Evolutionary conservation across 2,797 vertebrate genomes (phyloP).

Genomic region (Oryzias sinensis): DNA sequence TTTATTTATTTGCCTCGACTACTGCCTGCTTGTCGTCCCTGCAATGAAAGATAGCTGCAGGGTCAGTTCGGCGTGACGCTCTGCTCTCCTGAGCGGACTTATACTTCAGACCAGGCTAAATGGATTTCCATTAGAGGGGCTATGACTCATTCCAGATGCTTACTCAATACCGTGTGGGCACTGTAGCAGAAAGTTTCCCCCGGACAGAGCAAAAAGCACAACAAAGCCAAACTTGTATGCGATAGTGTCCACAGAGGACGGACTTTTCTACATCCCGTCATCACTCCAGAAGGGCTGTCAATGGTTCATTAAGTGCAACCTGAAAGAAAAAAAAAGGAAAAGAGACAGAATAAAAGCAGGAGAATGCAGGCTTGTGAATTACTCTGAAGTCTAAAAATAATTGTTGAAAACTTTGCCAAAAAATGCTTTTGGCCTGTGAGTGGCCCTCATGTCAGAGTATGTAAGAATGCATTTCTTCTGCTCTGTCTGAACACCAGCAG

Average conservation of each 20-base stretch:
- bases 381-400: too few species aligned
- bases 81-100: slow-evolving; percentile 65
- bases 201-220: slow-evolving; percentile 49
- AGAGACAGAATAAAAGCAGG: neutral
- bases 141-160: slow-evolving; percentile 75
- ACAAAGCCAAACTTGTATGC: slow-evolving; percentile 34
- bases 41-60: slow-evolving; percentile 47
- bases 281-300: slow-evolving; percentile 2
- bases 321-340: neutral
- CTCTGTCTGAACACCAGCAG: slow-evolving; percentile 44
- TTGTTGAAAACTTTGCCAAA: too few species aligned
- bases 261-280: neutral
- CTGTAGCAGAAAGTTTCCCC: slow-evolving; percentile 63
- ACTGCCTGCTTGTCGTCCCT: slow-evolving; percentile 42
- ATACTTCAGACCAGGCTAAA: slow-evolving; percentile 64
- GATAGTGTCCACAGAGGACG: slow-evolving; percentile 8
- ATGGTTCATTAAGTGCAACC: neutral
- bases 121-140: slow-evolving; percentile 76
- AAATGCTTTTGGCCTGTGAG: too few species aligned
- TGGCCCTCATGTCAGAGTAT: too few species aligned
- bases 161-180: slow-evolving; percentile 71
- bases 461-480: slow-evolving; percentile 17
- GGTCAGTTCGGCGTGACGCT: slow-evolving; percentile 52
- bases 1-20: slow-evolving; percentile 40
- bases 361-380: too few species aligned